phyloP scores from a whole-genome alignment of 2,888 invertebrate genomes.

The Ennomos quercinarius region DNA sequence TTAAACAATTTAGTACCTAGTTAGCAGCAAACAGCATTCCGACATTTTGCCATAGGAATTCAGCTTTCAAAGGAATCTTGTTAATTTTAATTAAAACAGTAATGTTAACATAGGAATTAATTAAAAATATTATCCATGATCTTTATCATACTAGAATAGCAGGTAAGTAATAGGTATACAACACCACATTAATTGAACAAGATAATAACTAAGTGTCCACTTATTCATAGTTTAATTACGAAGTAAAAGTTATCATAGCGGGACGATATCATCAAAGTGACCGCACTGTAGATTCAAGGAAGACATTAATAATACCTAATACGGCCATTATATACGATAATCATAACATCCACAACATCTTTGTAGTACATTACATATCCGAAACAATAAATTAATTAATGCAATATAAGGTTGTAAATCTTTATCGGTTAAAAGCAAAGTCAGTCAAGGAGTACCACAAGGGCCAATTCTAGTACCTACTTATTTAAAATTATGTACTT shows the following conservation, averaged over 20 bases:
- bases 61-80: too few species aligned
- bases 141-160: too few species aligned
- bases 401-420: not conserved
- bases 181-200: not conserved
- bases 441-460: not conserved
- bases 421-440: slow-evolving; percentile 5
- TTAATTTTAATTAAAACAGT: too few species aligned
- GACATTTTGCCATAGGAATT: too few species aligned
- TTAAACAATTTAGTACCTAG: too few species aligned
- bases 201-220: not conserved
- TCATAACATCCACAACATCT: not conserved
- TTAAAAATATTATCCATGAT: too few species aligned
- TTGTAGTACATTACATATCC: not conserved
- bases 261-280: slow-evolving; percentile 10
- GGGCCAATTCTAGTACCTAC: too few species aligned
- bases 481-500: too few species aligned
- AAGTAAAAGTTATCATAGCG: not conserved
- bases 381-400: not conserved
- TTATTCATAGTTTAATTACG: not conserved
- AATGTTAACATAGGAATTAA: too few species aligned
- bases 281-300: slow-evolving; percentile 7
- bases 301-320: not conserved
- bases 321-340: not conserved
- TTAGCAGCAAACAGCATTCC: too few species aligned
- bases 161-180: too few species aligned